These are phyloP conservation scores for Raja brachyura DNA, from an alignment of 2,113 vertebrate species.

Conservation along the genomic window DNA sequence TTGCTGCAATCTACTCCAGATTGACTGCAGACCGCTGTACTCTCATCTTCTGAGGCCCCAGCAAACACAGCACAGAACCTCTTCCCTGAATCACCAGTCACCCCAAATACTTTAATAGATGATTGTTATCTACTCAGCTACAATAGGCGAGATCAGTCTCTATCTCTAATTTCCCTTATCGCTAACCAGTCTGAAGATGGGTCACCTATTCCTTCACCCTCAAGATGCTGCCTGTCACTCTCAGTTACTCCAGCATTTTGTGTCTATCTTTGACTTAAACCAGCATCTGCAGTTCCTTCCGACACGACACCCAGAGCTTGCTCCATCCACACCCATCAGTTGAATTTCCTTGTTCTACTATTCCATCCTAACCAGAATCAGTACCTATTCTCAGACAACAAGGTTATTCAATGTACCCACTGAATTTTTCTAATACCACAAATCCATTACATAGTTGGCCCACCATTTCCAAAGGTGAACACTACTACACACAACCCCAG, in stretches of 20 bases:
- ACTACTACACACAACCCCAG: not conserved
- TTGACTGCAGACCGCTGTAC: not conserved
- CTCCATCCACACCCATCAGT: not conserved
- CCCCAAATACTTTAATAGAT: not conserved
- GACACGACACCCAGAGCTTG: not conserved
- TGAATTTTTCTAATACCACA: not conserved
- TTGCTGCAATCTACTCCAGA: not conserved
- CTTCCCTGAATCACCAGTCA: not conserved
- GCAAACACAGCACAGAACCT: not conserved
- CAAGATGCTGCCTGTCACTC: too few relatives aligned
- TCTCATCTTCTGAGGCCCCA: not conserved
- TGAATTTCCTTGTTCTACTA: not conserved
- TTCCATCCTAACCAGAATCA: not conserved
- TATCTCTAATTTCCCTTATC: too few relatives aligned
- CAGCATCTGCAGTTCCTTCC: too few relatives aligned
- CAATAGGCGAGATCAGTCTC: too few relatives aligned
- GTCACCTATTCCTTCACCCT: too few relatives aligned
- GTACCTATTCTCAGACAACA: not conserved
- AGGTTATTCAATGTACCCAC: not conserved
- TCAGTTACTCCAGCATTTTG: too few relatives aligned
- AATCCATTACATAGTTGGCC: not conserved
- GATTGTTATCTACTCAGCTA: not conserved
- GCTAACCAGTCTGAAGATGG: too few relatives aligned
- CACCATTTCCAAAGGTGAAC: not conserved
- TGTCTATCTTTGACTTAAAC: too few relatives aligned